Conservation (phyloP, 2,797 vertebrate genomes). For the Melanotaenia maccullochi region DNA sequence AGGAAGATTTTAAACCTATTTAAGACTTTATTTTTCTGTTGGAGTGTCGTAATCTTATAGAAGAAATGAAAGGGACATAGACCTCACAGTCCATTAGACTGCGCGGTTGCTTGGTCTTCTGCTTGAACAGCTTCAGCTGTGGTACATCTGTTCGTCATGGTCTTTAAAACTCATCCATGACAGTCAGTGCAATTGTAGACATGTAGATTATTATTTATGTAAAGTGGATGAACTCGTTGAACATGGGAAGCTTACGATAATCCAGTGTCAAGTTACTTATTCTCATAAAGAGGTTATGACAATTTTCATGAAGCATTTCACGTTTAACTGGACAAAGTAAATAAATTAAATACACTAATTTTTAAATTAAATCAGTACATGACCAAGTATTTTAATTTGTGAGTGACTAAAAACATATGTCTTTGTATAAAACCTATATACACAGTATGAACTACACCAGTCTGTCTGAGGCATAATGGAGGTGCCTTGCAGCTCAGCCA, state of each 20-base stretch:
- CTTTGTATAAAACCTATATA: neutral
- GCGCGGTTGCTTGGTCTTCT: neutral
- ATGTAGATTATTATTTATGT: neutral
- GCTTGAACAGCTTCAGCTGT: neutral
- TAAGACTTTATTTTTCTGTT: neutral
- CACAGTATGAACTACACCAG: neutral
- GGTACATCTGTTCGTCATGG: neutral
- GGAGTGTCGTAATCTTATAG: neutral
- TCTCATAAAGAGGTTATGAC: neutral
- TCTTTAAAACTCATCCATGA: too few relatives aligned
- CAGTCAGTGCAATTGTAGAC: neutral
- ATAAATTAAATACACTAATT: neutral
- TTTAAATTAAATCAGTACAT: neutral
- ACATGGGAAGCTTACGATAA: neutral
- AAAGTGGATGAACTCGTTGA: neutral
- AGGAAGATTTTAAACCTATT: neutral
- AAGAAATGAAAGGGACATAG: neutral
- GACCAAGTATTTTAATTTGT: neutral
- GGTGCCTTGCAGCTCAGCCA: conserved; percentile 20
- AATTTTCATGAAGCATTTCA: neutral
- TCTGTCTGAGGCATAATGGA: neutral
- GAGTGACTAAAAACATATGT: neutral
- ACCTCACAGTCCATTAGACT: neutral
- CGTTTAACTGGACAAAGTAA: neutral
- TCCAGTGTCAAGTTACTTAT: neutral